Conservation (phyloP, 2,113 vertebrate genomes). For the Daphoenositta chrysoptera region DNA sequence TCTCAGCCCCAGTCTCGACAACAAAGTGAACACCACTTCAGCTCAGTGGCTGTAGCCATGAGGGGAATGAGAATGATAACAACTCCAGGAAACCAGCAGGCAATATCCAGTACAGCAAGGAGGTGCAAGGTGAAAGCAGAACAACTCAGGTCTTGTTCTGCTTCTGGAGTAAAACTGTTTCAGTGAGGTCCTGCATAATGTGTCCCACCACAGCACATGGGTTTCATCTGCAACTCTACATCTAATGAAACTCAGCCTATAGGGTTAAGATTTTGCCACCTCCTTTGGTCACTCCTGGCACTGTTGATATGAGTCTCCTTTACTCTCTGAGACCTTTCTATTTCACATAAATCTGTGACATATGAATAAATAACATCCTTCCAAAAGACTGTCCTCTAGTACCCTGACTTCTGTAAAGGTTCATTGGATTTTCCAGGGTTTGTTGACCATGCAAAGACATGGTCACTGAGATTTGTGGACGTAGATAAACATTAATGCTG, state of each 20-base stretch:
- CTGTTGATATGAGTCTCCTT: not conserved
- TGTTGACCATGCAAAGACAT: not conserved
- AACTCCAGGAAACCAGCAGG: not conserved
- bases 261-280: not conserved
- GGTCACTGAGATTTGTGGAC: not conserved
- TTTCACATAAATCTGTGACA: not conserved
- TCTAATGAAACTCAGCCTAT: not conserved
- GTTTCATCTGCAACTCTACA: not conserved
- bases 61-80: not conserved
- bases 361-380: not conserved
- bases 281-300: not conserved
- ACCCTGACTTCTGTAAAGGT: not conserved
- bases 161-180: not conserved
- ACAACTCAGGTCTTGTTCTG: not conserved
- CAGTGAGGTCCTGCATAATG: not conserved
- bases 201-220: not conserved
- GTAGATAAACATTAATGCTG: not conserved
- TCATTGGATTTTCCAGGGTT: not conserved
- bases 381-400: not conserved
- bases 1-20: not conserved
- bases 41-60: accelerated
- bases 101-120: not conserved
- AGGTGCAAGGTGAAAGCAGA: not conserved
- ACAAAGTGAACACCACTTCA: not conserved
- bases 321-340: not conserved